Base-by-base conservation (phyloP, 1,140 invertebrate species). In the Aporrectodea caliginosa region DNA sequence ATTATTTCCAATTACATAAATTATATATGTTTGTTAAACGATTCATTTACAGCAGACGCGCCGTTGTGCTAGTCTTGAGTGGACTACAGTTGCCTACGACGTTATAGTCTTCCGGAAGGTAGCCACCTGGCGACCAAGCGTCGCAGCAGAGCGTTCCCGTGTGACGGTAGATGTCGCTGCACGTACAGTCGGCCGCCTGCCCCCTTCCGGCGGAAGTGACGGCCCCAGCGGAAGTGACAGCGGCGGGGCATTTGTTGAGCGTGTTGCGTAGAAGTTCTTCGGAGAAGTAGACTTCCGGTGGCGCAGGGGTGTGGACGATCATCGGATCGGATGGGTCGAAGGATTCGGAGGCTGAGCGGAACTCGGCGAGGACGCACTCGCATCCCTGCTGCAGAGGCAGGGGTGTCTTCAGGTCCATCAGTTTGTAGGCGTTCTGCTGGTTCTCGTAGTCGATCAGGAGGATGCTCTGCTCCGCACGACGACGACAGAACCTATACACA, bases 371-470 rank as follows among this genome's bases (percentile, higher is more conserved):
- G 43, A 58, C 43, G 43, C 43, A 58, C 43, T 58, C 43, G 43
- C 43, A 58, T 58, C 43, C 43, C 43, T 58, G 43, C 43, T 58
- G 43, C 6, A 58, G 43, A 22, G 43, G 43, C 6, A 58, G 43
- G 6, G 43, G 43, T 6, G 43, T 58, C 43, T 58, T 58, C 43
- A 58, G 6, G 34, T 74, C 73, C 31, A 74, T n/a, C 31, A 31
- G 31, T 22, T 74, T 74, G 30, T 74, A 74, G 29, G 32, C 31
- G 29, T 74, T 74, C 16, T 31, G 31, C 73, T 30, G 31, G 73
- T 74, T 74, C 31, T 74, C 73, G n/a, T 74, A 74, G 34, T 74
- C 73, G 31, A 74, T n/a, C 29, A 74, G 34, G n/a, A 74, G 73
- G 34, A 74, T 31, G 30, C 73, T 74, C 34, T 74, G 73, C 73